Percentiles rank a stretch among this genome's conserved stretches.
Conservation (phyloP, 2,113 vertebrate genomes). For the Callopanchax toddi region DNA sequence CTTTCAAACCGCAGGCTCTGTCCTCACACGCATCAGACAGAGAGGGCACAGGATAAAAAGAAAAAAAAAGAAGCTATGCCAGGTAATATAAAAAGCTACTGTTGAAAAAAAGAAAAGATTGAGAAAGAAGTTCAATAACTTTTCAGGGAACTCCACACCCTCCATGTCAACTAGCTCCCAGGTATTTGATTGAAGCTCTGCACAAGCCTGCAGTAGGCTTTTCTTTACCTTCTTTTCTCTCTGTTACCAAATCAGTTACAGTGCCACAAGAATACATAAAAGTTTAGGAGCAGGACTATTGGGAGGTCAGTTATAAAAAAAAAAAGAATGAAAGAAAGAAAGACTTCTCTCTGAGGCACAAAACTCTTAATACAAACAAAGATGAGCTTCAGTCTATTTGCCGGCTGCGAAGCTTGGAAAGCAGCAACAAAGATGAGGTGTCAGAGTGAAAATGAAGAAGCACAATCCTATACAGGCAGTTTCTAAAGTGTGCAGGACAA, state of each 20-base stretch:
- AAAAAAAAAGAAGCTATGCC: conserved; percentile 36
- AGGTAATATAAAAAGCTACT: conserved; percentile 61
- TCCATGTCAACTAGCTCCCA: conserved; percentile 71
- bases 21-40: conserved; percentile 7
- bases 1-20: conserved; percentile 58
- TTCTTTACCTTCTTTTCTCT: conserved; percentile 46
- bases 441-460: conserved; percentile 59
- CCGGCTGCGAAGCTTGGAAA: conserved; percentile 32
- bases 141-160: conserved; percentile 57
- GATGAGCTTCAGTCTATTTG: conserved; percentile 40
- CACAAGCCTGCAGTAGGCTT: conserved; percentile 53
- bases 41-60: conserved; percentile 7
- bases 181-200: conserved; percentile 68
- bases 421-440: conserved; percentile 50
- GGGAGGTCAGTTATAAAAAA: conserved; percentile 28
- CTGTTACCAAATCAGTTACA: conserved; percentile 59
- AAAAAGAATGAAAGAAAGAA: neutral
- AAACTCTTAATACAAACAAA: conserved; percentile 55
- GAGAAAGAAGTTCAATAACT: conserved; percentile 68
- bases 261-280: conserved; percentile 64
- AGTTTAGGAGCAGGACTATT: conserved; percentile 38
- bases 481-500: conserved; percentile 25
- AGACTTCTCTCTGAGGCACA: conserved; percentile 23
- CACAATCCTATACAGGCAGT: conserved; percentile 21
- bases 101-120: conserved; percentile 12